Conservation (phyloP, 2,888 invertebrate genomes). For the Atethmia centrago region DNA sequence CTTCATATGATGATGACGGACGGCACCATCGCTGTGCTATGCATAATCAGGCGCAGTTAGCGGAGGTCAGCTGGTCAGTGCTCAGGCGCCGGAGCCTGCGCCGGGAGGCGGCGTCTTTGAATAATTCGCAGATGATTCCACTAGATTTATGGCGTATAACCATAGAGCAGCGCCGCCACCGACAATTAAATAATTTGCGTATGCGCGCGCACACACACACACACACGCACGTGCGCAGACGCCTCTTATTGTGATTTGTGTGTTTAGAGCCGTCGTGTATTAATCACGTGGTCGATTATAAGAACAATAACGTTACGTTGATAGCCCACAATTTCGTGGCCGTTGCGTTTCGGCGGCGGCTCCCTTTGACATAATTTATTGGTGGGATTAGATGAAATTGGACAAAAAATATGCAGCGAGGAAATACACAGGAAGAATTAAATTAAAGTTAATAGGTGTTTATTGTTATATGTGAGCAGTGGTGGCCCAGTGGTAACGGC, state of each 20-base stretch:
- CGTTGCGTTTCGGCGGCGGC: conserved; percentile 53
- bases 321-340: conserved; percentile 68
- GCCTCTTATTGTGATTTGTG: conserved; percentile 79
- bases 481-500: too few relatives aligned
- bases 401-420: conserved; percentile 52
- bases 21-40: conserved; percentile 12
- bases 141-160: conserved; percentile 88
- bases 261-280: conserved; percentile 72
- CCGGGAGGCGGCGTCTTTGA: conserved; percentile 83
- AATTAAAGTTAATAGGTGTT: conserved; percentile 27
- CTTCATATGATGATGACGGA: neutral
- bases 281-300: conserved; percentile 69
- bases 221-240: conserved; percentile 40
- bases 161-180: conserved; percentile 80
- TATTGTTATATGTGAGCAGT: neutral
- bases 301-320: conserved; percentile 60
- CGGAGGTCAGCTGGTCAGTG: conserved; percentile 44
- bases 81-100: conserved; percentile 41
- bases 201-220: conserved; percentile 71
- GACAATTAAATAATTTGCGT: conserved; percentile 89
- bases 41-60: conserved; percentile 45
- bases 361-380: conserved; percentile 58
- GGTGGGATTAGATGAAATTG: conserved; percentile 55
- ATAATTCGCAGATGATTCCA: conserved; percentile 84
- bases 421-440: conserved; percentile 34